Evolutionary conservation across 1,140 invertebrate genomes (phyloP).

Genomic region (Drosophila subobscura): DNA sequence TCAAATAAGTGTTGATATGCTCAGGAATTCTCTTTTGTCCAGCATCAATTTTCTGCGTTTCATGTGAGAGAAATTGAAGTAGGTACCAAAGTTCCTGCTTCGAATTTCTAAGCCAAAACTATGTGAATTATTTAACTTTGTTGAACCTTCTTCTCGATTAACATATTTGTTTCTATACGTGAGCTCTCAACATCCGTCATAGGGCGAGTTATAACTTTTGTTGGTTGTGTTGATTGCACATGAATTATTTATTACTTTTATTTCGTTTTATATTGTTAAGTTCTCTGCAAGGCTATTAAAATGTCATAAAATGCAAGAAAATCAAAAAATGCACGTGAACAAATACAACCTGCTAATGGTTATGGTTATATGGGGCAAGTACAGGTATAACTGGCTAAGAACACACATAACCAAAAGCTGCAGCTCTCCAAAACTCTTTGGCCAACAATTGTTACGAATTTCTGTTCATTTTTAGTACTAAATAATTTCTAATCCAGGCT

Average conservation of each 20-base stretch:
- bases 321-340: conserved; percentile 23
- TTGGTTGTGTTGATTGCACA: conserved; percentile 9
- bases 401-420: background rate
- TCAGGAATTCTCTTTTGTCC: too few species aligned
- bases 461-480: background rate
- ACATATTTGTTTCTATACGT: conserved; percentile 1
- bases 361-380: conserved; percentile 31
- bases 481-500: conserved; percentile 16
- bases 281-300: conserved; percentile 13
- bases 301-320: conserved; percentile 22
- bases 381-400: conserved; percentile 17
- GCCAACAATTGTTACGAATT: background rate
- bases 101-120: too few species aligned
- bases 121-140: too few species aligned
- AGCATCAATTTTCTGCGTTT: too few species aligned
- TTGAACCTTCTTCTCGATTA: too few species aligned
- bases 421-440: too few species aligned
- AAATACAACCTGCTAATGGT: conserved; percentile 2
- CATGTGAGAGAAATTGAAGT: too few species aligned
- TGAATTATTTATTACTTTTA: conserved; percentile 13
- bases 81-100: too few species aligned
- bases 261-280: conserved; percentile 4
- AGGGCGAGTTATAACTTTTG: background rate
- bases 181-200: conserved; percentile 27
- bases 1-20: too few species aligned